Conservation (phyloP, 2,113 vertebrate genomes). For the Poeciliopsis prolifica region DNA sequence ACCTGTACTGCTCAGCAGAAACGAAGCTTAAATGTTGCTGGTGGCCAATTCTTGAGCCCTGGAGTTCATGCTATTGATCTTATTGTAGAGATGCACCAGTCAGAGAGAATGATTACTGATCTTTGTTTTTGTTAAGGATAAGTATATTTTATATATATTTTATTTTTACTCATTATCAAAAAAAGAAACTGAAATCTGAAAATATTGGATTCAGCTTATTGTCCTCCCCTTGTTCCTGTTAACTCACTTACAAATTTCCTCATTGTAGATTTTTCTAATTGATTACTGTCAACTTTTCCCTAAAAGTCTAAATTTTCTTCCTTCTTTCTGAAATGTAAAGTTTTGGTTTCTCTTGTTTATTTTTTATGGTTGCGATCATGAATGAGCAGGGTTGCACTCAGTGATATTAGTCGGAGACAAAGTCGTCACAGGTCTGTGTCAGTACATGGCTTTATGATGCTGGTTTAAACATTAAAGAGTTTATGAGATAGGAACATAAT, state of each 20-base stretch:
- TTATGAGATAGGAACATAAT: slow-evolving; percentile 2
- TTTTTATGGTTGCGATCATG: neutral
- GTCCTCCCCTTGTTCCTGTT: slow-evolving; percentile 42
- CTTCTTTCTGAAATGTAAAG: slow-evolving; percentile 1
- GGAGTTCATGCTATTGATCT: neutral
- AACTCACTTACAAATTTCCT: slow-evolving; percentile 36
- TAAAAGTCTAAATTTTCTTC: neutral
- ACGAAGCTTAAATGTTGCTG: neutral
- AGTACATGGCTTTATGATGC: neutral
- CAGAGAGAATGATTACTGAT: neutral
- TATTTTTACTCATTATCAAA: too few species aligned
- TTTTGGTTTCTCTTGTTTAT: neutral
- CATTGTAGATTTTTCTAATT: slow-evolving; percentile 27
- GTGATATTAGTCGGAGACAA: neutral
- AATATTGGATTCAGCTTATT: slow-evolving; percentile 4
- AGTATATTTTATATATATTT: too few species aligned
- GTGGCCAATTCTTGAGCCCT: neutral
- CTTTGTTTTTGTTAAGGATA: neutral
- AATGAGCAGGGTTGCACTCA: neutral
- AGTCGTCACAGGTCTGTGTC: neutral
- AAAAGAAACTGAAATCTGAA: too few species aligned
- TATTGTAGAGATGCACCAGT: neutral
- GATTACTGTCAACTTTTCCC: neutral
- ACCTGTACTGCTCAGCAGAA: too few species aligned
- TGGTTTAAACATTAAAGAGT: neutral